Base-by-base conservation (phyloP, 2,113 vertebrate genomes). In the Brachionichthys hirsutus region DNA sequence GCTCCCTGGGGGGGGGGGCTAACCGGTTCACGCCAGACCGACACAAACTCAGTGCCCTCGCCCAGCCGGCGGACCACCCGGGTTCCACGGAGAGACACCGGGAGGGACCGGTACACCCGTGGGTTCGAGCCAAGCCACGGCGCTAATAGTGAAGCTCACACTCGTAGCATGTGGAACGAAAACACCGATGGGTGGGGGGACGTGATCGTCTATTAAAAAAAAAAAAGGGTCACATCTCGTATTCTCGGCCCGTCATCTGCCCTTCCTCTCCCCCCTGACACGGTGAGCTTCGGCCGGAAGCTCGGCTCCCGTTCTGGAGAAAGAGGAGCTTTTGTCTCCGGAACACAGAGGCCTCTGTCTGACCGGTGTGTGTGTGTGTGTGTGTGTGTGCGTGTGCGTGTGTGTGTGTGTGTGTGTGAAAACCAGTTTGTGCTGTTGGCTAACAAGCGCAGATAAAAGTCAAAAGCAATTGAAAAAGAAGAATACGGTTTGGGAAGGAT, bases 211-310 rank as follows among this genome's bases (percentile, higher is more conserved):
- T n/a, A n/a, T n/a, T n/a, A n/a, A n/a, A n/a, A n/a, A n/a, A n/a
- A n/a, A n/a, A n/a, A n/a, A n/a, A n/a, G n/a, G n/a, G 6, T 46
- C 48, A 56, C 82, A 86, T 90, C 86, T 87, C 81, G 80, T 87
- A 87, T 92, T 92, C 88, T 84, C 87, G 73, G 79, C 82, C 70
- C 49, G 62, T 85, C 89, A 82, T 89, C 88, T 92, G 87, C 78
- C 90, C 85, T 89, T 92, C 86, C 86, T 89, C 89, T 91, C 84
- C 85, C 90, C 89, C 91, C 87, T 85, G 92, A 91, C 89, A 87
- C 91, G 89, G 83, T 92, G 91, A 93, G 92, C 91, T 92, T 88
- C 92, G 75, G 90, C 89, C 90, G 91, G 93, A 95, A 94, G 91
- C 90, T 86, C 82, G 62, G 86, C 77, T 89, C 92, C 91, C 85